A percentile compares a stretch with the other conserved stretches of the same genome.
phyloP scores from a whole-genome alignment of 2,888 invertebrate genomes.

The Pollenia angustigena region DNA sequence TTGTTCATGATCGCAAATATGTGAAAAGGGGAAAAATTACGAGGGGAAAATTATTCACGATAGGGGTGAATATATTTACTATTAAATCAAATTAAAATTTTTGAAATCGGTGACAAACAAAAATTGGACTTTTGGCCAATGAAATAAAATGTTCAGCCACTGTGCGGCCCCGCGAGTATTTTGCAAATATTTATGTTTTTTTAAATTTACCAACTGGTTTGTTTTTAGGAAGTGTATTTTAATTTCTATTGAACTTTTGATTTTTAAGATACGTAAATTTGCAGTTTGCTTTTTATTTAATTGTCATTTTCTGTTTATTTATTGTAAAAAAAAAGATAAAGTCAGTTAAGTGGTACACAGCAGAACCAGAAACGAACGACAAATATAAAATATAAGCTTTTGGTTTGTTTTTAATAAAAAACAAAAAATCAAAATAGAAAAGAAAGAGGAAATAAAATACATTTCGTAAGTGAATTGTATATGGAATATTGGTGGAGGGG shows the following conservation, averaged over 20 bases:
- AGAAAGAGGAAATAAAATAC: no score
- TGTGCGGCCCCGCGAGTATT: neutral
- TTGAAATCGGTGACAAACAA: no score
- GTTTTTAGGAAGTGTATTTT: neutral
- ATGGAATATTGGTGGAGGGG: neutral
- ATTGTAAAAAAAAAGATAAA: constrained; percentile 47
- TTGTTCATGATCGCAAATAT: no score
- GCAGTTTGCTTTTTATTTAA: neutral
- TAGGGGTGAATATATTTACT: no score
- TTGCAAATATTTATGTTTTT: no score
- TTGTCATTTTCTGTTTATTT: constrained; percentile 44
- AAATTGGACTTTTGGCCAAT: no score
- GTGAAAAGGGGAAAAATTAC: no score
- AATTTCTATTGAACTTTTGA: neutral
- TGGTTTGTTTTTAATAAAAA: neutral
- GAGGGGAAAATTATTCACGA: no score
- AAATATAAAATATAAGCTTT: neutral
- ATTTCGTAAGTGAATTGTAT: neutral
- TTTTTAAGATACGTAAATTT: constrained; percentile 1
- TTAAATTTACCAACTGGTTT: constrained; percentile 11
- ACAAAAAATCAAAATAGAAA: neutral
- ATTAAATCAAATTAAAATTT: no score
- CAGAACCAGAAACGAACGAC: constrained; percentile 34
- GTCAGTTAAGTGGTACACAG: constrained; percentile 36
- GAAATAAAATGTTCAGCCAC: no score